Evolutionary conservation across 2,888 invertebrate species (phyloP), one percentile per base, ranked within the genome.

Genomic region (Rotaria sp.): DNA sequence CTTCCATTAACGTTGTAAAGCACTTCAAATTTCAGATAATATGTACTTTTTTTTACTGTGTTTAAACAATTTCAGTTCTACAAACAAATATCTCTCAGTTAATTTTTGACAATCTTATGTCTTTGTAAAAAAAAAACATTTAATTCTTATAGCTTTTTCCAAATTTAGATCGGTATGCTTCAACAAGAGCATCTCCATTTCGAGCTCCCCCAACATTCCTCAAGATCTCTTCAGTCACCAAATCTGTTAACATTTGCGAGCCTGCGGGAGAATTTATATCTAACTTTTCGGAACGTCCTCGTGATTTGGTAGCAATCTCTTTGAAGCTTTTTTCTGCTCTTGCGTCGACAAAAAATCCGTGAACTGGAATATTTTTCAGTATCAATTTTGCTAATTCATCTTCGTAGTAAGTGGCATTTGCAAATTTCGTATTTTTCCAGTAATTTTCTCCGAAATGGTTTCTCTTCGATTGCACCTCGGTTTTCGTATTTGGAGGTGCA

Each of bases 341-440:
- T 8, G n/a, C n/a, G 7, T 67, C 67, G n/a, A 67, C n/a, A 30
- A 30, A 67, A 30, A 5, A 30, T n/a, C 5, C 67, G 8, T 30
- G n/a, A 7, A 67, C n/a, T 67, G n/a, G n/a, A n/a, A 67, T 30
- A 30, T 30, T 8, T 5, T 67, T 67, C n/a, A 7, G 7, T 5
- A n/a, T n/a, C 67, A 67, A 30, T 67, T 67, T n/a, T 8, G n/a
- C 67, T 30, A 67, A 30, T 67, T 67, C 67, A 67, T 67, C 67
- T 67, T 67, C 67, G 8, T 67, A 67, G 30, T 67, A 67, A n/a
- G 67, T 67, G n/a, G n/a, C 67, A 67, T n/a, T n/a, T n/a, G n/a
- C n/a, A 30, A 30, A 67, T 30, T 30, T 30, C 7, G 67, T n/a
- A 67, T 41, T 41, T 41, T 41, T 41, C 41, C 41, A 41, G 41